Conservation (phyloP, 1,140 invertebrate genomes). For the Stenopsyche tienmushanensis region DNA sequence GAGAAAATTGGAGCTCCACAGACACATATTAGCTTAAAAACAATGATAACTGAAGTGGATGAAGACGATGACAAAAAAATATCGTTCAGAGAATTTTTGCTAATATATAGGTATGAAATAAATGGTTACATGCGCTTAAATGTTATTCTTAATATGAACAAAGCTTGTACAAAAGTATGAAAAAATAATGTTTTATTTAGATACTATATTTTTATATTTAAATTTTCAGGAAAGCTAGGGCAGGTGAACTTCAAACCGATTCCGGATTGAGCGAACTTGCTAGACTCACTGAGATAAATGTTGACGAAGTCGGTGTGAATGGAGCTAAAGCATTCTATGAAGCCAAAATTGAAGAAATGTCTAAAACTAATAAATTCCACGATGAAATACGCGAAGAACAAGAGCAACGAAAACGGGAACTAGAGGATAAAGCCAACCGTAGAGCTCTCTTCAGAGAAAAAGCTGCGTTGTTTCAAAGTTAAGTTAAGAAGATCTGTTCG, state of each 20-base stretch:
- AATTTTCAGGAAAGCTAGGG: constrained; percentile 68
- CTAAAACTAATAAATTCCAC: constrained; percentile 80
- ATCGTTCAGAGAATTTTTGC: constrained; percentile 87
- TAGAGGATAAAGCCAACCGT: constrained; percentile 74
- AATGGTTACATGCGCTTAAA: too few species aligned
- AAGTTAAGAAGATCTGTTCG: too few species aligned
- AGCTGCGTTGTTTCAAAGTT: constrained; percentile 72
- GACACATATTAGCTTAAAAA: constrained; percentile 89
- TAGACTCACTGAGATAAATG: constrained; percentile 81
- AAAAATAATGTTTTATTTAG: neutral
- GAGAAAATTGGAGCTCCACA: constrained; percentile 92
- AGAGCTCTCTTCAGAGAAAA: constrained; percentile 80
- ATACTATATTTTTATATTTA: constrained; percentile 5
- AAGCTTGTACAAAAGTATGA: neutral
- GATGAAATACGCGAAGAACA: constrained; percentile 85
- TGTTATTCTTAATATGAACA: too few species aligned
- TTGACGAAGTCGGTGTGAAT: constrained; percentile 84
- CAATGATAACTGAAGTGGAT: constrained; percentile 93
- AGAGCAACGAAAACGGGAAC: constrained; percentile 75
- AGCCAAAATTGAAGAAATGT: constrained; percentile 85
- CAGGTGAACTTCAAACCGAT: constrained; percentile 77
- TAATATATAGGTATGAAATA: constrained; percentile 69
- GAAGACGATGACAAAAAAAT: constrained; percentile 88
- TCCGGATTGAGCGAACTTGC: constrained; percentile 82
- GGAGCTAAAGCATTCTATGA: constrained; percentile 91